Conservation (phyloP, 2,888 invertebrate genomes). For the Merodon equestris region DNA sequence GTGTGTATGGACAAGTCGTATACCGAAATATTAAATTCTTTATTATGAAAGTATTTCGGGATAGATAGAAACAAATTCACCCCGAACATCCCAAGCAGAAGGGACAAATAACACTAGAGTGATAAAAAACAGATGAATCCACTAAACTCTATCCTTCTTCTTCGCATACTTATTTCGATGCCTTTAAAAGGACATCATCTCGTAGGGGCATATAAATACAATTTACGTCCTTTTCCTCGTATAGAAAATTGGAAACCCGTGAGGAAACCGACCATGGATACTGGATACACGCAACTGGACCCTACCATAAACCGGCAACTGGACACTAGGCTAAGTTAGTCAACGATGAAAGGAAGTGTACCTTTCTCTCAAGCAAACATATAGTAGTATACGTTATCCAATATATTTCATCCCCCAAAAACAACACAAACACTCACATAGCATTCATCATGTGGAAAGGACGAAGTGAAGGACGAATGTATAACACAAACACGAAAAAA, state of each 20-base stretch:
- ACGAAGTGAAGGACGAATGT: too few relatives aligned
- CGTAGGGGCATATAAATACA: constrained; percentile 15
- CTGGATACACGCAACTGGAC: background rate
- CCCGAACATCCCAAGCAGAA: background rate
- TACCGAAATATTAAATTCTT: too few relatives aligned
- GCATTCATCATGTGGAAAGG: too few relatives aligned
- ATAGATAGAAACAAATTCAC: too few relatives aligned
- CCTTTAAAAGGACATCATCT: background rate
- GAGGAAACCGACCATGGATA: constrained; percentile 30
- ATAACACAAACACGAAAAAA: background rate
- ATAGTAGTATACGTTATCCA: too few relatives aligned
- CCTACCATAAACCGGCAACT: constrained; percentile 4
- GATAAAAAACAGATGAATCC: constrained; percentile 24
- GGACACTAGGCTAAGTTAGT: too few relatives aligned
- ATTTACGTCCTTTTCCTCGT: constrained; percentile 3
- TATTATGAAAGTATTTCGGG: too few relatives aligned
- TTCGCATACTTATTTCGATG: background rate
- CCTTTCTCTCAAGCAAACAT: too few relatives aligned
- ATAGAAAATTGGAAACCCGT: constrained; percentile 22
- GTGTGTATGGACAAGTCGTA: too few relatives aligned
- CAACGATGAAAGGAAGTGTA: too few relatives aligned
- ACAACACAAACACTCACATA: too few relatives aligned
- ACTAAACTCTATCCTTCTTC: constrained; percentile 7
- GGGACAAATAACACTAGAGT: constrained; percentile 1
- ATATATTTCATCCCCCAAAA: too few relatives aligned